Base-by-base conservation (phyloP, 2,113 vertebrate genomes). In the Alosa alosa region DNA sequence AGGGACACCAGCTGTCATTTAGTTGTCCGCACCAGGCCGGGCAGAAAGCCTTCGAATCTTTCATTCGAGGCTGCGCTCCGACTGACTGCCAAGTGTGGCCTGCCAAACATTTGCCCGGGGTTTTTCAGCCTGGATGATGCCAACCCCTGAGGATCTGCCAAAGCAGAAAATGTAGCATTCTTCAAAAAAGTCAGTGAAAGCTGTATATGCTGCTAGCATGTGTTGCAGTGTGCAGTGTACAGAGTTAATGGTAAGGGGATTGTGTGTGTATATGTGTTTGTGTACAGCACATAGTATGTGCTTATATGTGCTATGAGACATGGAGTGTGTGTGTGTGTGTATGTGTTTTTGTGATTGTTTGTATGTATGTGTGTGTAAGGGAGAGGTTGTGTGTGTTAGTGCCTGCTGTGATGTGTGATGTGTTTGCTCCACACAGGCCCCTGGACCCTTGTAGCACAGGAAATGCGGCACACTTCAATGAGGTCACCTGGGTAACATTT, bases 1-100 rank as follows among this genome's bases (percentile, higher is more conserved):
- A 78, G 25, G 72, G 72, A 78, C 72, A 39, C 72, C 72, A 78
- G 72, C 72, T 78, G 72, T 78, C 72, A 78, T 78, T 78, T 78
- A 17, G 31, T 78, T 39, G 72, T 78, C 72, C 36, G 11, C 72
- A 78, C 72, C 72, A 78, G 72, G 25, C 72, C 11, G 72, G 31
- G 25, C 36, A 78, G 25, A 78, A 36, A 78, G 72, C 13, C 72
- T 78, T 31, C 11, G 11, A 11, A 36, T 78, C 72, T 78, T 78
- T 78, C 72, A 78, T 39, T 78, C 31, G 72, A 36, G 31, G 11
- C 72, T 78, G 72, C 3, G 25, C 72, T 72, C 64, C 72, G 10
- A 60, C 55, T 52, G n/a, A 3, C 64, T 78, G 72, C 72, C 72
- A 78, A 78, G 72, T 39, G 36, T 13, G 31, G 72, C 31, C 72